phyloP scores from a whole-genome alignment of 2,113 vertebrate genomes.

The Callipepla californica region DNA sequence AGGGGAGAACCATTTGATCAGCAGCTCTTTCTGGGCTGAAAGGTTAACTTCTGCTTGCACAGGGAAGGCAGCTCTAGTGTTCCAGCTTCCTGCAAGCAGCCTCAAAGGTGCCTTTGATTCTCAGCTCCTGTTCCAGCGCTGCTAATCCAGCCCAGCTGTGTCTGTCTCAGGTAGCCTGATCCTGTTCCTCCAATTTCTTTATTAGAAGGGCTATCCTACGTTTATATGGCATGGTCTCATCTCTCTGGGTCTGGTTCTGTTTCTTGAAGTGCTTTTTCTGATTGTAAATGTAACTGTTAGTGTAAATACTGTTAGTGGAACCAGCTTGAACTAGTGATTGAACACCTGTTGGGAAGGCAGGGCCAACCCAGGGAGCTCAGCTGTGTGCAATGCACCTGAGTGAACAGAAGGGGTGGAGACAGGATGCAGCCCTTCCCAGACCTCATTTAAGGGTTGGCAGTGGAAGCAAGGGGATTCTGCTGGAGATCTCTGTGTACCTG shows the following conservation, averaged over 20 bases:
- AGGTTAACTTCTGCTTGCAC: neutral
- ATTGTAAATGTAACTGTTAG: conserved; percentile 3
- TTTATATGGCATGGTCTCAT: neutral
- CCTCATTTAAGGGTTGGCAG: no score
- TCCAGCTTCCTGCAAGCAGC: neutral
- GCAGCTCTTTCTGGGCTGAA: neutral
- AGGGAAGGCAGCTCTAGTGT: neutral
- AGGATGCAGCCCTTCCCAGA: no score
- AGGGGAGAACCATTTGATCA: neutral
- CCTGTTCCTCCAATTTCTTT: neutral
- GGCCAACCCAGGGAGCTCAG: no score
- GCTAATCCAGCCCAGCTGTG: neutral
- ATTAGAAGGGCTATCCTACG: neutral
- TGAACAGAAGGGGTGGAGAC: no score
- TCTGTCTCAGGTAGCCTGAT: neutral
- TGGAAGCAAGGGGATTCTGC: no score
- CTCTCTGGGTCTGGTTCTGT: neutral
- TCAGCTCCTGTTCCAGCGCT: neutral
- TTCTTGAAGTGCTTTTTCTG: neutral
- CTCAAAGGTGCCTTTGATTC: neutral
- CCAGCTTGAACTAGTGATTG: no score
- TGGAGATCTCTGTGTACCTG: no score
- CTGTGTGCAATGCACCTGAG: no score
- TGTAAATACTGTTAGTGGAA: no score
- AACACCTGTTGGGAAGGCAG: no score